Evolutionary conservation across 2,113 vertebrate species (phyloP), one percentile per base, ranked within the genome.

Genomic region (Myotis davidii): DNA sequence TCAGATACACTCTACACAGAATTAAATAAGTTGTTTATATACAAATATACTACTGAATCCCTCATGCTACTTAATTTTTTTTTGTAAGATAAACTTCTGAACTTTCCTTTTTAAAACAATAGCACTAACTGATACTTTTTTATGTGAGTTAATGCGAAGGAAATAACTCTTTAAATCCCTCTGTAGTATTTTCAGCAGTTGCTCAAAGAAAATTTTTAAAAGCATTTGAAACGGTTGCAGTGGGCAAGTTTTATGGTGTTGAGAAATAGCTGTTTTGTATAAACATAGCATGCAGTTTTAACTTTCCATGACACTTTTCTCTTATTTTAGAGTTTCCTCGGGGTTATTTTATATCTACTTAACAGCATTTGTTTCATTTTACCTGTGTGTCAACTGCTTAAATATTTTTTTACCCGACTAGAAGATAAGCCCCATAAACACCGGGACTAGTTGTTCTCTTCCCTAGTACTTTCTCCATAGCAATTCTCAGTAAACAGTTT

Each of bases 31-130:
- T 70, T 91, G 8, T 92, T 94, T 84, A 82, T 84, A 76, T 39
- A 56, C 34, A 93, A 52, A 77, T 94, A 78, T 39, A 94, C 18
- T 70, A 83, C 67, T 56, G 69, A 77, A 86, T 56, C 67, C 9
- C 1, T 92, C 21, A 59, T 85, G 21, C 17, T 96, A 37, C 17
- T 91, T 39, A 91, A 29, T 17, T 73, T 79, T n/a, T 76, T 78
- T 94, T 95, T 91, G 25, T 94, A 76, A 91, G 56, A 78, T 79
- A 92, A 91, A 95, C 85, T 92, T 96, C 50, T 67, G 82, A 91
- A 93, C 16, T 86, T 74, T 50, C 4, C 67, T 90, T 94, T 96
- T 96, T 70, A n/a, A 96, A 89, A 85, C 25, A 89, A 4, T 88
- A 90, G 18, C 11, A 86, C 29, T 94, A 77, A 37, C 78, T 92